These are phyloP conservation scores for Triplophysa dalaica DNA, from an alignment of 2,113 vertebrate genomes.

Conservation along the genomic window DNA sequence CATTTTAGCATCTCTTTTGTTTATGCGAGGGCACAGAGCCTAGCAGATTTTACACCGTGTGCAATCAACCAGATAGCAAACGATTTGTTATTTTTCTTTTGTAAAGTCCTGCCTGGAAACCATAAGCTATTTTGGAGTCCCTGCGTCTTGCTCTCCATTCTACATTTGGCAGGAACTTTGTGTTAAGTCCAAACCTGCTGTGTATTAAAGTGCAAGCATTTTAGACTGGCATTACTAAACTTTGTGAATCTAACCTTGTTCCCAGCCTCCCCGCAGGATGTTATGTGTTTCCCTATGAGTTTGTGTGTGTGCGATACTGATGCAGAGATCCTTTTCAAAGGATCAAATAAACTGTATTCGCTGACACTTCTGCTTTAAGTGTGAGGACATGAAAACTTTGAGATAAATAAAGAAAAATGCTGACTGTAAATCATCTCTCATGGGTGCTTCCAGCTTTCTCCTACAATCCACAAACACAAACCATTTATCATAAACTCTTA, in stretches of 20 bases:
- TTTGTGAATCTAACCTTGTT: constrained; percentile 60
- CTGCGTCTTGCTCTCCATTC: constrained; percentile 38
- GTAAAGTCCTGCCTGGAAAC: constrained; percentile 36
- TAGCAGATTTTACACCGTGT: constrained; percentile 40
- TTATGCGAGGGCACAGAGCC: constrained; percentile 1
- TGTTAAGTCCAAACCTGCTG: constrained; percentile 49
- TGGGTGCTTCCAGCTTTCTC: not conserved
- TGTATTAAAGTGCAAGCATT: constrained; percentile 59
- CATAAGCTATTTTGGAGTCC: constrained; percentile 36
- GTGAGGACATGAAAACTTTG: constrained; percentile 55
- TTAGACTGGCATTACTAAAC: constrained; percentile 52
- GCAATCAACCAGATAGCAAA: constrained; percentile 49
- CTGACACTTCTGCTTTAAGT: constrained; percentile 56
- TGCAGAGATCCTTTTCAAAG: constrained; percentile 60
- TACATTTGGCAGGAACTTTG: constrained; percentile 51
- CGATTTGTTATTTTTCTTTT: constrained; percentile 59
- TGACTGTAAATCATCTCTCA: constrained; percentile 24
- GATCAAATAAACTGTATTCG: constrained; percentile 52
- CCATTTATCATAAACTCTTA: constrained; percentile 3
- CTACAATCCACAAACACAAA: constrained; percentile 30
- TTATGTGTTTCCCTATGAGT: constrained; percentile 9
- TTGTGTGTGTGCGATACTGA: constrained; percentile 25
- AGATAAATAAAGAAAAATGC: constrained; percentile 32
- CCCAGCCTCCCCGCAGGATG: constrained; percentile 33
- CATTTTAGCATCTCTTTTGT: constrained; percentile 29